Base-by-base conservation (phyloP, 2,113 vertebrate genomes). In the Hipposideros armiger region DNA sequence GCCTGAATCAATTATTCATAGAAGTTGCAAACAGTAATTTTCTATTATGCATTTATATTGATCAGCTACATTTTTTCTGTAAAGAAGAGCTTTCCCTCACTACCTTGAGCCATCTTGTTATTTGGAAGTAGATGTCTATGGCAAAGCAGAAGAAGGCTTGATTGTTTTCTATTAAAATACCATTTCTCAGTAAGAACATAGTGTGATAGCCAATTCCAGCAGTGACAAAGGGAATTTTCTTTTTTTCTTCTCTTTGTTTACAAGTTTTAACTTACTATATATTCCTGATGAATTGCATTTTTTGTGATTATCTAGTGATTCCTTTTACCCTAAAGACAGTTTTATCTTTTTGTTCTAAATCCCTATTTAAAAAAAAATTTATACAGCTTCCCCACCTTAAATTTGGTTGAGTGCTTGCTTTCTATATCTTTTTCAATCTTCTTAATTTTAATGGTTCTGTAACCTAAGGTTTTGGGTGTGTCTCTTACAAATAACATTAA, bases 331-430 rank as follows among this genome's bases (percentile, higher is more conserved):
- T 67, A 56, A 73, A 92, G 64, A 8, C 15, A 85, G 47, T 86
- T 87, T 73, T 86, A 58, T 30, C 54, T 91, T 91, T 56, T 73
- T 74, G 47, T 66, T 47, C 47, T 81, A 84, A 87, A 50, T 72
- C 26, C 9, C 32, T 82, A 50, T 52, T 58, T 32, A 0, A 14
- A 74, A 88, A 52, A 73, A 54, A 82, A 50, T 20, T 66, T 24
- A 30, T 14, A 76, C n/a, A 92, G 69, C 32, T 74, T 84, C 20
- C 2, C 28, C 14, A 40, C 32, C 26, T 83, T 58, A n/a, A 74
- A 82, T 42, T 58, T 74, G 84, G 60, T 74, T 3, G 32, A 60
- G 69, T 81, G 26, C 36, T 74, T 91, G 45, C 26, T 54, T 81
- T 91, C 47, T 81, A 30, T 86, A 58, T 40, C 5, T 66, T 74